Evolutionary conservation across 1,140 invertebrate species (phyloP).

Genomic region (Zaprionus vittiger): DNA sequence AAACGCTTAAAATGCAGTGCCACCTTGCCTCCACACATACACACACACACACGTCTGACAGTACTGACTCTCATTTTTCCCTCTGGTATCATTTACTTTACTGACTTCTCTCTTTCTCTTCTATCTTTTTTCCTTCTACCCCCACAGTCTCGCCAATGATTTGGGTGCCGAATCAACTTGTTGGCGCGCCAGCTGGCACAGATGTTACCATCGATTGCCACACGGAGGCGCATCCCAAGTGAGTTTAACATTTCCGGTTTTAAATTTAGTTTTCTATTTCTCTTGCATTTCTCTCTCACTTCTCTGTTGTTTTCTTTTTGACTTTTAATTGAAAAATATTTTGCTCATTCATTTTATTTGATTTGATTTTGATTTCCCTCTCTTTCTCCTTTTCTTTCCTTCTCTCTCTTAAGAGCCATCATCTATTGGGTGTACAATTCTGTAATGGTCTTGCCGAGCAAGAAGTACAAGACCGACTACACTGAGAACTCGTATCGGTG

Average conservation of each 20-base stretch:
- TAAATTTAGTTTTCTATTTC: conserved; percentile 21
- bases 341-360: conserved; percentile 8
- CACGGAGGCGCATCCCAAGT: conserved; percentile 94
- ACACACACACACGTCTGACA: conserved; percentile 12
- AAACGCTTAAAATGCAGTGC: conserved; percentile 59
- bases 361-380: conserved; percentile 20
- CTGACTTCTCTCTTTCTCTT: conserved; percentile 38
- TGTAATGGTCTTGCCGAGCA: conserved; percentile 92
- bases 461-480: conserved; percentile 91
- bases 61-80: conserved; percentile 20
- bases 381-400: conserved; percentile 16
- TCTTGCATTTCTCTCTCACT: background rate
- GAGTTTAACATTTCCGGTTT: conserved; percentile 46
- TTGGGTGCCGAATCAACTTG: conserved; percentile 94
- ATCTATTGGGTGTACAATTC: conserved; percentile 96
- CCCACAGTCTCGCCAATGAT: conserved; percentile 94
- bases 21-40: conserved; percentile 42
- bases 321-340: conserved; percentile 16
- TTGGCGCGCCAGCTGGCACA: conserved; percentile 93
- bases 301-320: conserved; percentile 11
- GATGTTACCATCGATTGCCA: conserved; percentile 97
- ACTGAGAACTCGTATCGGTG: conserved; percentile 92
- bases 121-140: conserved; percentile 3
- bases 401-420: conserved; percentile 87
- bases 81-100: conserved; percentile 65